Percentiles rank a stretch among this genome's conserved stretches.
Evolutionary conservation across 2,888 invertebrate species (phyloP).

Genomic region (Heterodera filipjevi): DNA sequence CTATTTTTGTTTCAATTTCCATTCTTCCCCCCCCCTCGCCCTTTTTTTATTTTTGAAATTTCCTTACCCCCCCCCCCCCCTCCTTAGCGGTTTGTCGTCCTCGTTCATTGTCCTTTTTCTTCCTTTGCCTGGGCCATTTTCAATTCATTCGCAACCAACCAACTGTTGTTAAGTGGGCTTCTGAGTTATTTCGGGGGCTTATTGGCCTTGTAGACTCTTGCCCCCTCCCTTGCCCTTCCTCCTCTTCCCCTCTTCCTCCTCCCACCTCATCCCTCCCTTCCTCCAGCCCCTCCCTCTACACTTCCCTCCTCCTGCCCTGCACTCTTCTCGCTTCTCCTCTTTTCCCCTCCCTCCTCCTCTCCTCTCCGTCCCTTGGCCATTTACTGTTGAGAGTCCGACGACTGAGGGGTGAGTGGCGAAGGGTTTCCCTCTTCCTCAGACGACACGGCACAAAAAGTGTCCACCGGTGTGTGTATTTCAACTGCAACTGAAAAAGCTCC

Average conservation of each 20-base stretch:
- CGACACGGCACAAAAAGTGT: conserved; percentile 4
- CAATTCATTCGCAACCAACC: neutral
- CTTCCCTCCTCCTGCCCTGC: too few relatives aligned
- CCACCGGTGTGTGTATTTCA: neutral
- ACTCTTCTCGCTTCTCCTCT: too few relatives aligned
- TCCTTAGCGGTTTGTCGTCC: neutral
- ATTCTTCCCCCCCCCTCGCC: neutral
- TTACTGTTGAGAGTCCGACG: neutral
- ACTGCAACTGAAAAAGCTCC: neutral
- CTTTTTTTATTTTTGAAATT: neutral
- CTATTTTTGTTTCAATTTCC: neutral
- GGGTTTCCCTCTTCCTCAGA: neutral
- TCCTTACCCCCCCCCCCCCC: neutral
- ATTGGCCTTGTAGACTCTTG: neutral
- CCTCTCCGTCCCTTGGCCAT: neutral
- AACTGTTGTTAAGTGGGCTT: neutral
- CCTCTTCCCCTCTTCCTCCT: neutral
- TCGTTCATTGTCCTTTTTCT: neutral
- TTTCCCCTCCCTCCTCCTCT: too few relatives aligned
- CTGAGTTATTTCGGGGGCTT: neutral
- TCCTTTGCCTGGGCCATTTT: neutral
- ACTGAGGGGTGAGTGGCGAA: neutral
- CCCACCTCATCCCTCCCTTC: neutral
- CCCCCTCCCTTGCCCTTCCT: neutral
- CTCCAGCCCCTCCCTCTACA: too few relatives aligned